Conservation (phyloP, 2,888 invertebrate genomes). For the Cantharis flavilabris region DNA sequence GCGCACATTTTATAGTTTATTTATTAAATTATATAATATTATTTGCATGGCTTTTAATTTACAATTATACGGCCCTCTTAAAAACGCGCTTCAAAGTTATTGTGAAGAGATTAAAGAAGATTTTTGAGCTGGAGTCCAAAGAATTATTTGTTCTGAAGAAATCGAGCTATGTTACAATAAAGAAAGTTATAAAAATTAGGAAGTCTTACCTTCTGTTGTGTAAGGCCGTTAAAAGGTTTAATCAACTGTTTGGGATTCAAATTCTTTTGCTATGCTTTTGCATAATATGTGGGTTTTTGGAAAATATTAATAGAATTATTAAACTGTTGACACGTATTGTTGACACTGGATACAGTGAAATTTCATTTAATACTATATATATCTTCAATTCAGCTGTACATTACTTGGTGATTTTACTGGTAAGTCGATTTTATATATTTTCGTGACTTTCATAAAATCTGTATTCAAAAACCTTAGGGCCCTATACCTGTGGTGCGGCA, state of each 20-base stretch:
- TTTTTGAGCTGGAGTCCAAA: neutral
- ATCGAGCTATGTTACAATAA: neutral
- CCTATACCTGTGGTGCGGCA: too few relatives aligned
- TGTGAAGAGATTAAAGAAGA: neutral
- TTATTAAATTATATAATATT: neutral
- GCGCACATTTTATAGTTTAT: neutral
- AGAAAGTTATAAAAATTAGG: neutral
- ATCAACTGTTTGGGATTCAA: neutral
- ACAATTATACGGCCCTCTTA: neutral
- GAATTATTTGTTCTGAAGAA: neutral
- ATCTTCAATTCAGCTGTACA: neutral
- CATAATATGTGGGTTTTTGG: neutral
- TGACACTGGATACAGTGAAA: neutral
- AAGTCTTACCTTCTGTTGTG: neutral
- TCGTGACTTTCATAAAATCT: too few relatives aligned
- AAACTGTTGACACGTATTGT: neutral
- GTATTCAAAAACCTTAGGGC: too few relatives aligned
- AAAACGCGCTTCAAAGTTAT: neutral
- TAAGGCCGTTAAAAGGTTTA: neutral
- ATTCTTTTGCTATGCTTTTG: neutral
- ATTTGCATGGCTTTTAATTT: neutral
- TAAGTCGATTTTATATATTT: neutral
- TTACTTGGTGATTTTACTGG: neutral
- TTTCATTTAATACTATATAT: neutral
- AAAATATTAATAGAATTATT: neutral